phyloP scores from a whole-genome alignment of 2,888 invertebrate genomes.

The Andrena fulva region DNA sequence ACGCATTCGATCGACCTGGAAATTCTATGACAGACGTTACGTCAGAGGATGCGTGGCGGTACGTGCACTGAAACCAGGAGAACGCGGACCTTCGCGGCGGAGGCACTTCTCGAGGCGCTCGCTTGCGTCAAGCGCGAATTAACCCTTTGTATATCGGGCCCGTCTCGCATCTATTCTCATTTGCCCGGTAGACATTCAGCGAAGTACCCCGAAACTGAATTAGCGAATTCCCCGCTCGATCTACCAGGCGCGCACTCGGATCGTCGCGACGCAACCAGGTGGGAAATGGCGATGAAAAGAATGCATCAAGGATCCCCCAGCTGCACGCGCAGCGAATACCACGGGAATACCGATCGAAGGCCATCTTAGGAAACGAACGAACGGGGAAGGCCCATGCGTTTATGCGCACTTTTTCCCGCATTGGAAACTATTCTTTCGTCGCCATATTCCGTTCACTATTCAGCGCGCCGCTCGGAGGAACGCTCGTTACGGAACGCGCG shows the following conservation, averaged over 20 bases:
- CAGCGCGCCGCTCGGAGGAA: not conserved
- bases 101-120: not conserved
- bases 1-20: constrained; percentile 18
- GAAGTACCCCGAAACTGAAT: not conserved
- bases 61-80: not conserved
- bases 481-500: constrained; percentile 16
- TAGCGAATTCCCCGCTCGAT: not conserved
- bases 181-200: not conserved
- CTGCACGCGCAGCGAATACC: not conserved
- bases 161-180: not conserved
- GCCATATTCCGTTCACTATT: too few relatives aligned
- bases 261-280: not conserved
- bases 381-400: constrained; percentile 17
- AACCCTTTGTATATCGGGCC: not conserved
- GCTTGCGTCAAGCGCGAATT: not conserved
- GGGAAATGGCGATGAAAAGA: not conserved
- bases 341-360: constrained; percentile 18
- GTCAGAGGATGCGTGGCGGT: constrained; percentile 19
- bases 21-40: constrained; percentile 40
- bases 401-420: not conserved
- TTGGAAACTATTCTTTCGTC: not conserved
- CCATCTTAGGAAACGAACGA: not conserved
- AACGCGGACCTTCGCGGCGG: constrained; percentile 3
- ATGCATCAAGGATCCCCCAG: not conserved
- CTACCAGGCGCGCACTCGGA: not conserved